Percentiles rank a stretch among this genome's conserved stretches.
phyloP scores from a whole-genome alignment of 1,140 invertebrate species.

The Ylistrum balloti region DNA sequence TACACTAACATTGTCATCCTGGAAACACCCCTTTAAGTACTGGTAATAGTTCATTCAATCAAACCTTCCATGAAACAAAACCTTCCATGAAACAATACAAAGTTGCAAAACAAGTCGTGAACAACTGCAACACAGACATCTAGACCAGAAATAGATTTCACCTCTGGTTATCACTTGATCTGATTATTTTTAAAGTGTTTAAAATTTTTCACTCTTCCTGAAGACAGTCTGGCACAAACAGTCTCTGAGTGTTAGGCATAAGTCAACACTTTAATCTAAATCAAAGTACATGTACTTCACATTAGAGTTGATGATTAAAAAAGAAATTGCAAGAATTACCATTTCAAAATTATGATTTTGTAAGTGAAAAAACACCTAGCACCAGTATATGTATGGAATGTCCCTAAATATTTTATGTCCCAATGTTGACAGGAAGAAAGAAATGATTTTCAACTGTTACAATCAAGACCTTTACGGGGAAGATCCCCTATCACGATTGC shows the following conservation, averaged over 20 bases:
- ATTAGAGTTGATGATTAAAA: not conserved
- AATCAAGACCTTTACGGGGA: too few species aligned
- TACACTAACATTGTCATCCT: not conserved
- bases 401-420: not conserved
- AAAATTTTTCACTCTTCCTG: not conserved
- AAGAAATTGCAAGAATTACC: not conserved
- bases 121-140: not conserved
- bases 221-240: not conserved
- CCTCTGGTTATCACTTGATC: not conserved
- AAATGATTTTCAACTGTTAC: too few species aligned
- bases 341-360: not conserved
- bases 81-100: too few species aligned
- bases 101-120: not conserved
- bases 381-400: slow-evolving; percentile 23
- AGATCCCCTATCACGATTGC: too few species aligned
- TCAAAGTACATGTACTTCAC: not conserved
- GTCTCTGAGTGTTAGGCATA: too few species aligned
- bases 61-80: too few species aligned
- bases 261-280: too few species aligned
- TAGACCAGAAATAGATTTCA: not conserved
- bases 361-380: not conserved
- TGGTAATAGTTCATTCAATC: not conserved
- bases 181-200: too few species aligned
- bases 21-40: not conserved
- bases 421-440: not conserved